Evolutionary conservation across 2,797 vertebrate genomes (phyloP).

Genomic region (Anableps anableps): DNA sequence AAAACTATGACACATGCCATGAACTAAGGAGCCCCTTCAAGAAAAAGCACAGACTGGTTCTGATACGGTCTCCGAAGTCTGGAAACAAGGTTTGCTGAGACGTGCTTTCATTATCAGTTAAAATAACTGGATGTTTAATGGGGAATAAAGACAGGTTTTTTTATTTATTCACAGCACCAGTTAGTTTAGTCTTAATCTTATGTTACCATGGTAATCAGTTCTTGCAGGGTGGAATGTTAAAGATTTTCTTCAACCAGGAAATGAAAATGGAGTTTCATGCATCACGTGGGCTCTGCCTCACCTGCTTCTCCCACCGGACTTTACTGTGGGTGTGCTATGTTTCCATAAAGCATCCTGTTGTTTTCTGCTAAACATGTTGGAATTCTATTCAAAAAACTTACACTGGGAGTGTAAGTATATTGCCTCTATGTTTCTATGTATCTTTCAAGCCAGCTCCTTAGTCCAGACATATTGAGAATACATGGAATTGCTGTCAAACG

Average conservation of each 20-base stretch:
- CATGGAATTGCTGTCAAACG: not conserved
- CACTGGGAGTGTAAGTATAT: too few species aligned
- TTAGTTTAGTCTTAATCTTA: not conserved
- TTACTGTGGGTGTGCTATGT: not conserved
- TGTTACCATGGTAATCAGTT: not conserved
- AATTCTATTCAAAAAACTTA: not conserved
- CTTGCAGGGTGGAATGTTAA: not conserved
- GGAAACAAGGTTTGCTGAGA: constrained; percentile 88
- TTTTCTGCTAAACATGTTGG: not conserved
- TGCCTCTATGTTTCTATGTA: not conserved
- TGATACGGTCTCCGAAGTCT: constrained; percentile 83
- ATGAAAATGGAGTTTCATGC: too few species aligned
- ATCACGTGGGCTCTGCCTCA: too few species aligned
- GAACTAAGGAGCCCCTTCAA: constrained; percentile 90
- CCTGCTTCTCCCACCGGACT: too few species aligned
- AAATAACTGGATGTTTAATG: not conserved
- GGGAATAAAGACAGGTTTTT: not conserved
- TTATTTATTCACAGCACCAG: not conserved
- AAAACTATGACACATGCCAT: constrained; percentile 92
- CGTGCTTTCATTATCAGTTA: not conserved
- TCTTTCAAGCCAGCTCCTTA: not conserved
- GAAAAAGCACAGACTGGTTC: constrained; percentile 90
- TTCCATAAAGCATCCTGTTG: not conserved
- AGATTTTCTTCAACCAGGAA: too few species aligned
- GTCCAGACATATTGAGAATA: not conserved